Evolutionary conservation across 2,113 vertebrate genomes (phyloP), one percentile per base, ranked within the genome.

Genomic region (Halichoerus grypus): DNA sequence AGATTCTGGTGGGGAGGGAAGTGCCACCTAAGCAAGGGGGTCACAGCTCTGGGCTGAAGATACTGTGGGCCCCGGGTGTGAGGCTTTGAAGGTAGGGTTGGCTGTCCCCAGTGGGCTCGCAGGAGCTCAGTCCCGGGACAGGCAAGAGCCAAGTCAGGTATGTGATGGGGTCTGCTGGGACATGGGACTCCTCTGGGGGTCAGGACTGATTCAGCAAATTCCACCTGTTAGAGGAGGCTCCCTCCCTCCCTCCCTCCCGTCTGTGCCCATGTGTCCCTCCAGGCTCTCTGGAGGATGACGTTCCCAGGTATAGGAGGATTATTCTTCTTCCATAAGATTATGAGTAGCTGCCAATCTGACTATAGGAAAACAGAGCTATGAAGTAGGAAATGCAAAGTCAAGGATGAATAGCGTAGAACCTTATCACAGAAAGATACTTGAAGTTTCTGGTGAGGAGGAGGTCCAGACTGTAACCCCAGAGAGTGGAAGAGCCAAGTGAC

Each of bases 1-100:
- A 18, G 42, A 21, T 92, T 76, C 79, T 42, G 39, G 8, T 28
- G 4, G 33, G 49, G 46, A 94, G 31, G 22, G 59, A 22, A 42
- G 28, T 0, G 1, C 39, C 28, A 4, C 3, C 16, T 33, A 46
- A 80, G 24, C 18, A 21, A 46, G 6, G 22, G 42, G 57, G 28
- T 19, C 67, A 4, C 3, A 33, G 19, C 31, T 55, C 46, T 21
- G 53, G 28, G 36, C 28, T 21, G 86, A 39, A 31, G 19, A 53
- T 71, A 57, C 46, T 12, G 10, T 0, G 0, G 31, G 21, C 15
- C 33, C 8, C 14, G 22, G 36, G n/a, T 24, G 59, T 2, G 2
- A 13, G 16, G 36, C 65, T 63, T 36, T 65, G 36, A 65, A 39
- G 22, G 36, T 7, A 3, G 63, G 16, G 5, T n/a, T 91, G 59